These are phyloP conservation scores for Apostichopus leukothele DNA, from an alignment of 53 echinoderm and acorn worm species.

Conservation along the genomic window DNA sequence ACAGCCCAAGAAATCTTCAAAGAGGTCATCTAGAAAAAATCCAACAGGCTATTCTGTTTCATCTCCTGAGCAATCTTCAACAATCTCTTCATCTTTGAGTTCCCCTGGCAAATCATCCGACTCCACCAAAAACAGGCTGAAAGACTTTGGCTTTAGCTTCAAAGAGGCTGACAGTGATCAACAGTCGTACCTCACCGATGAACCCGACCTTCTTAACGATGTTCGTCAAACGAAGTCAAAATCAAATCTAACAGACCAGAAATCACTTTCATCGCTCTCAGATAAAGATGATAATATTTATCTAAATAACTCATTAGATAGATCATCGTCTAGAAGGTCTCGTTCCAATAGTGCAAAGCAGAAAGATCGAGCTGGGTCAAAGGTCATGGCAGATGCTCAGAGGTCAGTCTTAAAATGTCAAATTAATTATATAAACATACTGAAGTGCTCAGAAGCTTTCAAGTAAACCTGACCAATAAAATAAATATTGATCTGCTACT, in stretches of 20 bases:
- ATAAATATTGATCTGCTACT: too few relatives aligned
- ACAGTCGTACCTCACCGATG: conserved; percentile 1
- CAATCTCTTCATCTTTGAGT: neutral
- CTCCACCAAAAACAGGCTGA: conserved; percentile 45
- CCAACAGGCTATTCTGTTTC: neutral
- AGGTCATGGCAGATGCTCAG: neutral
- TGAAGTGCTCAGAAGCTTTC: too few relatives aligned
- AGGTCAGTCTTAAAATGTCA: neutral
- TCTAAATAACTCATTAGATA: neutral
- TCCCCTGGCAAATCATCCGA: neutral
- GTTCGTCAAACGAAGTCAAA: neutral
- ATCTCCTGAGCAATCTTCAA: neutral
- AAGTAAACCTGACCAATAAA: too few relatives aligned
- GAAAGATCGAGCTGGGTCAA: neutral
- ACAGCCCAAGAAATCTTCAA: conserved; percentile 57
- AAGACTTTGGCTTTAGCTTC: conserved; percentile 73
- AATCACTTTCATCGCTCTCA: neutral
- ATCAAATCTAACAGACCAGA: neutral
- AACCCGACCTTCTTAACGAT: conserved; percentile 24
- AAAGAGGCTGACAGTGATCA: conserved; percentile 3
- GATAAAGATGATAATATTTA: neutral
- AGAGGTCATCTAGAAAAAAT: conserved; percentile 45
- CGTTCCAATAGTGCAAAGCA: neutral
- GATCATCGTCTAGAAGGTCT: conserved; percentile 17
- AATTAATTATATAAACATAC: neutral